Evolutionary conservation across 2,888 invertebrate genomes (phyloP).

Genomic region (Cephus nigrinus): DNA sequence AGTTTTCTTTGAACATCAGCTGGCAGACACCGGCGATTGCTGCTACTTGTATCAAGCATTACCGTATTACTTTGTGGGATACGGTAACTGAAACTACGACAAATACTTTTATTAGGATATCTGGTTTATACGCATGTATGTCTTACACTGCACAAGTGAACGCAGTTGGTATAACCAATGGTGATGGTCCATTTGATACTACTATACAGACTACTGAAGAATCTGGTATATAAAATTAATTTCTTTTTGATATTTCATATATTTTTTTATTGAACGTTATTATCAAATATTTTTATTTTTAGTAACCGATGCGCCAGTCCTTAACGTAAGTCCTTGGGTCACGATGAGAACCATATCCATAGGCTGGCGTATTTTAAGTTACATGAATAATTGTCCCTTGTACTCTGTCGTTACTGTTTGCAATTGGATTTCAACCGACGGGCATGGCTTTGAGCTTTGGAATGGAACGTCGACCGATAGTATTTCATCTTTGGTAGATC

Average conservation of each 20-base stretch:
- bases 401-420: slow-evolving; percentile 37
- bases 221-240: background rate
- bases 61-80: slow-evolving; percentile 37
- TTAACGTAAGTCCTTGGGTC: slow-evolving; percentile 5
- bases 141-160: slow-evolving; percentile 39
- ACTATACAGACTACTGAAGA: slow-evolving; percentile 1
- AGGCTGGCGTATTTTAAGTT: slow-evolving; percentile 41
- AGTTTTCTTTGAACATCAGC: slow-evolving; percentile 28
- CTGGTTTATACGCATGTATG: slow-evolving; percentile 41
- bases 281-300: slow-evolving; percentile 10
- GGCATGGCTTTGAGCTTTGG: slow-evolving; percentile 37
- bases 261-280: background rate
- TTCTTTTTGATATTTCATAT: background rate
- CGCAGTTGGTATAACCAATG: slow-evolving; percentile 34
- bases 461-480: slow-evolving; percentile 18
- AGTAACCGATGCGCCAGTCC: slow-evolving; percentile 37
- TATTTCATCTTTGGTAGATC: slow-evolving; percentile 18
- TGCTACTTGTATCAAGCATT: slow-evolving; percentile 43
- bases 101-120: slow-evolving; percentile 32
- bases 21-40: slow-evolving; percentile 46
- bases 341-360: slow-evolving; percentile 32
- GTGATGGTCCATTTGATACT: slow-evolving; percentile 23
- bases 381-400: slow-evolving; percentile 41
- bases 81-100: slow-evolving; percentile 9
- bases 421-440: slow-evolving; percentile 32